A percentile compares a stretch with the other conserved stretches of the same genome.
phyloP scores from a whole-genome alignment of 2,797 vertebrate species.

The Limosa lapponica region DNA sequence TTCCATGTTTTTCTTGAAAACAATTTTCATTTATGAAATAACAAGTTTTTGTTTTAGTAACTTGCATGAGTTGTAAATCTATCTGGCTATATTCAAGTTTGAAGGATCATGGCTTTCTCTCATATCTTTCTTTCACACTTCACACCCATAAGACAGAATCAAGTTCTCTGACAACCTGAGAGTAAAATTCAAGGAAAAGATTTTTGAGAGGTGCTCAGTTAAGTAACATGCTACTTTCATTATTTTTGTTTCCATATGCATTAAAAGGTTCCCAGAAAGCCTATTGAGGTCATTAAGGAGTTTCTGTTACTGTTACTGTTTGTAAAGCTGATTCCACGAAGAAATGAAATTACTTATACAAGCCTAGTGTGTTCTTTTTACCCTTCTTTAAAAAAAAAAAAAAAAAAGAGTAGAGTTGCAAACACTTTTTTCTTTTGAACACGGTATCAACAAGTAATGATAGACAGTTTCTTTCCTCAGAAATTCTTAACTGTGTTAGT shows the following conservation, averaged over 20 bases:
- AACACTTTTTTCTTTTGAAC: not conserved
- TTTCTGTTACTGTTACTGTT: not conserved
- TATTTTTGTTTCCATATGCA: not conserved
- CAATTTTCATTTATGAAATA: not conserved
- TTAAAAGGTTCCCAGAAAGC: not conserved
- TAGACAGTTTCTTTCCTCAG: not conserved
- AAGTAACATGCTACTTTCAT: not conserved
- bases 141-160: not conserved
- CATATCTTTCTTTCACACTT: not conserved
- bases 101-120: not conserved
- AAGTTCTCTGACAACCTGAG: not conserved
- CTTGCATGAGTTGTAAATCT: not conserved
- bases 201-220: not conserved
- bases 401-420: not conserved
- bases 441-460: not conserved
- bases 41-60: not conserved
- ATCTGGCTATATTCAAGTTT: not conserved
- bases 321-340: not conserved
- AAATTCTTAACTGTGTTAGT: not conserved
- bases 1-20: not conserved
- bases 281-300: not conserved
- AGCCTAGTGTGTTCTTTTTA: not conserved
- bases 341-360: not conserved
- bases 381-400: not conserved
- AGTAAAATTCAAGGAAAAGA: not conserved